phyloP scores from a whole-genome alignment of 2,888 invertebrate genomes.

The Alitta virens region DNA sequence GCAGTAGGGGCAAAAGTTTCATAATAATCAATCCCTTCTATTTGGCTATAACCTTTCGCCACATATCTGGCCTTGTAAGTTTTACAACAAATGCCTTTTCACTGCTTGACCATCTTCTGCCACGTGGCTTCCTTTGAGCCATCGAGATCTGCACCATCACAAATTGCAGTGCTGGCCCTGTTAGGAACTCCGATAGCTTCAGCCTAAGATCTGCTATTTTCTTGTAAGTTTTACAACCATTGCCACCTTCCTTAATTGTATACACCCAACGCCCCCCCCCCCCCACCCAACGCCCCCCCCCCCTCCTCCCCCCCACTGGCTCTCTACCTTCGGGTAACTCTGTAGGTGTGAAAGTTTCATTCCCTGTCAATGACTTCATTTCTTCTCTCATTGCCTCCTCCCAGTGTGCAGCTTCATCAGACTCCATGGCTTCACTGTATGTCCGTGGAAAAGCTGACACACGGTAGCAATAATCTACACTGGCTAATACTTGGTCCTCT shows the following conservation, averaged over 20 bases:
- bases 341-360: slow-evolving; percentile 26
- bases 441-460: slow-evolving; percentile 16
- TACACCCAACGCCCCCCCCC: slow-evolving; percentile 30
- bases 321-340: slow-evolving; percentile 21
- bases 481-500: too few species aligned
- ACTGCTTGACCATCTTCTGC: background rate
- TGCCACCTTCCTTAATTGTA: background rate
- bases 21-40: too few species aligned
- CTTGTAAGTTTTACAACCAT: too few species aligned
- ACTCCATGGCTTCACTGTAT: slow-evolving; percentile 22
- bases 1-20: too few species aligned
- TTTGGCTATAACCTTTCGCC: too few species aligned
- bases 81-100: background rate
- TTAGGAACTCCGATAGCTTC: too few species aligned
- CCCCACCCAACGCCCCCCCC: too few species aligned
- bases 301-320: slow-evolving; percentile 21
- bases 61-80: too few species aligned
- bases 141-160: too few species aligned
- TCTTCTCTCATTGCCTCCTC: slow-evolving; percentile 23
- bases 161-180: too few species aligned
- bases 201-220: too few species aligned
- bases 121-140: too few species aligned
- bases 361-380: slow-evolving; percentile 26
- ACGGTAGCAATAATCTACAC: slow-evolving; percentile 25
- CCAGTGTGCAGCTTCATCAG: slow-evolving; percentile 18